Conservation (phyloP, 2,888 invertebrate species). For the Ceriagrion tenellum region DNA sequence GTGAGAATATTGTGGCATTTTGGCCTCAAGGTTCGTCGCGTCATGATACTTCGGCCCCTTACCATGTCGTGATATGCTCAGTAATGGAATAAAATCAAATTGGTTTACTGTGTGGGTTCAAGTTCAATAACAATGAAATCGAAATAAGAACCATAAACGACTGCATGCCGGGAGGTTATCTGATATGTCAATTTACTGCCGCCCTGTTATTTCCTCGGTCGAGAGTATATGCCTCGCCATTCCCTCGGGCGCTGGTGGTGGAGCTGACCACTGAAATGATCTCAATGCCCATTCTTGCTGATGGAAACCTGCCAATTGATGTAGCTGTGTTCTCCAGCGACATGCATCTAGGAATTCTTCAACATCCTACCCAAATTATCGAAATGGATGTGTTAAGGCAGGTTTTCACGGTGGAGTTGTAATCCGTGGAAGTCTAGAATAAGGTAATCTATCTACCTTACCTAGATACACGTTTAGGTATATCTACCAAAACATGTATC, state of each 20-base stretch:
- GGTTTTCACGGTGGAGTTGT: too few species aligned
- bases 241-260: neutral
- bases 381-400: neutral
- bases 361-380: neutral
- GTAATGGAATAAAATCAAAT: too few species aligned
- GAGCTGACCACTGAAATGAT: neutral
- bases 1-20: too few species aligned
- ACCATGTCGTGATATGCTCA: too few species aligned
- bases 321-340: neutral
- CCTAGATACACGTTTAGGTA: too few species aligned
- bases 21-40: too few species aligned
- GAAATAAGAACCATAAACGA: neutral
- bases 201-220: neutral
- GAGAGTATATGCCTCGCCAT: neutral
- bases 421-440: too few species aligned
- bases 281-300: neutral
- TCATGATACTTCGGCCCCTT: too few species aligned
- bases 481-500: too few species aligned
- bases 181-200: constrained; percentile 5
- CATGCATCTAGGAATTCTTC: neutral
- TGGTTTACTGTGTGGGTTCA: too few species aligned
- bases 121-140: too few species aligned
- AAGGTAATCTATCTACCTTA: too few species aligned
- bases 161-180: neutral
- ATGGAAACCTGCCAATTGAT: neutral